Evolutionary conservation across 2,113 vertebrate genomes (phyloP).

Genomic region (Hystrix cristata): DNA sequence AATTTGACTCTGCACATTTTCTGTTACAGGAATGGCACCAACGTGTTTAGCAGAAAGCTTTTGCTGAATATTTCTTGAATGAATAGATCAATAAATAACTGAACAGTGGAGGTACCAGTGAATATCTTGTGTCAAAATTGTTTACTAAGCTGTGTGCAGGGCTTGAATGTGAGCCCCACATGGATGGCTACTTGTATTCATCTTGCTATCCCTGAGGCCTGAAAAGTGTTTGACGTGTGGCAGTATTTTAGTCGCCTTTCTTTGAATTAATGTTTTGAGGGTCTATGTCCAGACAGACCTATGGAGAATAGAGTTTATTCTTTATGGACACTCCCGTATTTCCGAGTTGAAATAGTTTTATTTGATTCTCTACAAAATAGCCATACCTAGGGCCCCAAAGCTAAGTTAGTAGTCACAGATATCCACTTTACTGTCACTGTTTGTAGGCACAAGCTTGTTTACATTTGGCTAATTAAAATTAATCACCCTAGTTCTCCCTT

Average conservation of each 20-base stretch:
- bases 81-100: neutral
- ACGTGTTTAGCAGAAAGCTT: neutral
- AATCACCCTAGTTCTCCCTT: slow-evolving; percentile 76
- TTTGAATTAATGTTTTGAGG: slow-evolving; percentile 18
- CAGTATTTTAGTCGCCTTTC: slow-evolving; percentile 42
- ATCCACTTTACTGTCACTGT: slow-evolving; percentile 64
- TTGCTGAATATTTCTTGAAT: slow-evolving; percentile 1
- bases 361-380: slow-evolving; percentile 21
- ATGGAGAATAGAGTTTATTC: slow-evolving; percentile 32
- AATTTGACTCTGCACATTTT: neutral
- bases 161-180: neutral
- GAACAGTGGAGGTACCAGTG: neutral
- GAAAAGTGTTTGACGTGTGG: neutral
- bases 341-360: slow-evolving; percentile 9
- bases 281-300: neutral
- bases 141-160: neutral
- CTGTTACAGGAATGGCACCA: neutral
- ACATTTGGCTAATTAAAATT: slow-evolving; percentile 82
- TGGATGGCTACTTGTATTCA: neutral
- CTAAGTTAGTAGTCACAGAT: slow-evolving; percentile 50
- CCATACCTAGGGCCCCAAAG: slow-evolving; percentile 30
- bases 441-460: slow-evolving; percentile 78
- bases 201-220: neutral
- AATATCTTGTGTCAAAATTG: neutral
- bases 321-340: slow-evolving; percentile 38